Evolutionary conservation across 2,888 invertebrate species (phyloP), one percentile per base, ranked within the genome.

Genomic region (Pteria penguin): DNA sequence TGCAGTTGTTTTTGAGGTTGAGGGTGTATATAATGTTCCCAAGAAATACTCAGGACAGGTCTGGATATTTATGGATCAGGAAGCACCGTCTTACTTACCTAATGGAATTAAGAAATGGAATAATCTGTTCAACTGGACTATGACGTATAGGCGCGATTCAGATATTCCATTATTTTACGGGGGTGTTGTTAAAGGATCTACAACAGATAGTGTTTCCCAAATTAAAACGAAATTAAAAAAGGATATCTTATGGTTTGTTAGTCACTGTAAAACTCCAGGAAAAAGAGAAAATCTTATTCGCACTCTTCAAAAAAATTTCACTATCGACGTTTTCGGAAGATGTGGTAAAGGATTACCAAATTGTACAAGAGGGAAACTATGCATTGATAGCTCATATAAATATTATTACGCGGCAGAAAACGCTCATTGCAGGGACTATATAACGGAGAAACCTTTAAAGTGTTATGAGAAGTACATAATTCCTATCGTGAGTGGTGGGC

Each of bases 321-420:
- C 95, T 33, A 89, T 91, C 14, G 89, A 91, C 67, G 84, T 91
- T 5, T 90, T 86, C 73, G 91, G 91, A 11, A 76, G 65, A 4
- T 91, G 91, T 76, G 91, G 91, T 0, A 76, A 82, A 11, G 36
- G 62, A 11, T 67, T 68, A 4, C 91, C 91, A 70, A 80, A 97
- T 0, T 94, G 97, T 66, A 95, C 95, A 62, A 84, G 91, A 62
- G 94, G 94, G 24, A 95, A 96, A 87, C 95, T 95, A 89, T 98
- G 98, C 90, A 96, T 97, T 88, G 95, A 96, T 75, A 95, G 97
- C 94, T 96, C 97, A 79, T 98, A 98, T 93, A 98, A 98, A 92
- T 98, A 98, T 93, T 98, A 98, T 92, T 94, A 98, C 86, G 97
- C 98, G 0, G 98, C 98, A 90, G 98, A 98, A 92, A 98, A 98